Percentiles rank a stretch among this genome's conserved stretches.
Conservation (phyloP, 2,113 vertebrate genomes). For the Nycticebus coucang region DNA sequence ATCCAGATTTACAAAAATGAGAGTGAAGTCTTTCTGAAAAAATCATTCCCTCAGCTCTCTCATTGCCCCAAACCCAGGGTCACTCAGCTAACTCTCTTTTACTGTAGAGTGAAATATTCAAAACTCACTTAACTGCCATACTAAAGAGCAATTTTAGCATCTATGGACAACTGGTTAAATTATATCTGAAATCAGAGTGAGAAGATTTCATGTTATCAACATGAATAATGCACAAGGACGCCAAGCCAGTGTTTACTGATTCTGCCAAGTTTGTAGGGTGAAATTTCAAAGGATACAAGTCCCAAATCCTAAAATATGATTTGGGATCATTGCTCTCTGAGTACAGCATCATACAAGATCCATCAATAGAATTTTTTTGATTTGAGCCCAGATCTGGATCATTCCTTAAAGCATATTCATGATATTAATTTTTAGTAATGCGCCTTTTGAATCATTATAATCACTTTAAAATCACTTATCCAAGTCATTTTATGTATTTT, state of each 20-base stretch:
- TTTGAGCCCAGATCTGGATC: not conserved
- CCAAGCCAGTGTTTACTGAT: not conserved
- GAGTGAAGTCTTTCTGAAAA: not conserved
- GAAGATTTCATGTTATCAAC: not conserved
- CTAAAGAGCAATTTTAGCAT: not conserved
- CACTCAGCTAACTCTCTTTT: not conserved
- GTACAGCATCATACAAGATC: not conserved
- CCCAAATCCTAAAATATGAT: not conserved
- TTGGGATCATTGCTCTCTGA: not conserved
- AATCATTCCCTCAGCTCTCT: not conserved
- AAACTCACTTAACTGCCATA: not conserved
- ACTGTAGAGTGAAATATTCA: not conserved
- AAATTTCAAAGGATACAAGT: not conserved
- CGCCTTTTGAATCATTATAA: not conserved
- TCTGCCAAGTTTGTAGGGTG: not conserved
- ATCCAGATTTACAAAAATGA: not conserved
- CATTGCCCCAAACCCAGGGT: not conserved
- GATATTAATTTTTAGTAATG: not conserved
- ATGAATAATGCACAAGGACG: not conserved
- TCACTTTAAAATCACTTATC: not conserved
- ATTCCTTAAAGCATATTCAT: rapidly evolving
- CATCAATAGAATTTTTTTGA: not conserved
- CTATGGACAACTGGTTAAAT: not conserved
- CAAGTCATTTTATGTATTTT: not conserved
- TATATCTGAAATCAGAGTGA: not conserved